These are phyloP conservation scores for Harpagifer antarcticus DNA, from an alignment of 2,797 vertebrate species.

Conservation along the genomic window DNA sequence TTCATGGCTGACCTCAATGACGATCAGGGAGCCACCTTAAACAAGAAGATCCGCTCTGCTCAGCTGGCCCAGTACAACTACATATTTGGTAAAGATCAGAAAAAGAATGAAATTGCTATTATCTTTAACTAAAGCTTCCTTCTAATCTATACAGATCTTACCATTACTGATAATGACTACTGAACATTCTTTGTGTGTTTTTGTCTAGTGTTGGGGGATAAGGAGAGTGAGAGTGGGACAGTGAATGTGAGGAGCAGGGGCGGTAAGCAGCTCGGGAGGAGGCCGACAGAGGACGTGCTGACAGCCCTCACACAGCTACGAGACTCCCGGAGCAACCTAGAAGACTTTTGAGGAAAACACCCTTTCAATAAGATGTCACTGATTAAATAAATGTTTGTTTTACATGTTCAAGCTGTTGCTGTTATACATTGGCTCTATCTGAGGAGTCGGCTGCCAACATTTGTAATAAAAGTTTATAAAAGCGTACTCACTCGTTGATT, in stretches of 20 bases:
- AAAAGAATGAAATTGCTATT: not conserved
- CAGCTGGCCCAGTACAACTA: conserved; percentile 94
- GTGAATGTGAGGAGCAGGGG: conserved; percentile 88
- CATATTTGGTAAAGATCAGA: conserved; percentile 88
- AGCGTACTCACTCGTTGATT: conserved; percentile 9
- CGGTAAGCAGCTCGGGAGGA: conserved; percentile 85
- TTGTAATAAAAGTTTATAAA: conserved; percentile 71
- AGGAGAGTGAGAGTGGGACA: conserved; percentile 82
- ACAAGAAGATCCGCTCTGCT: conserved; percentile 90
- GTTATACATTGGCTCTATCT: conserved; percentile 27
- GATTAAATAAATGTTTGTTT: conserved; percentile 39
- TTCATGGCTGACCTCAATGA: conserved; percentile 86
- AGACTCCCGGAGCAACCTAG: conserved; percentile 80
- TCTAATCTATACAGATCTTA: conserved; percentile 8
- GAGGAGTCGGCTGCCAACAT: conserved; percentile 21
- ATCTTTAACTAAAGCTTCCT: not conserved
- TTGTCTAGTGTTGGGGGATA: conserved; percentile 88
- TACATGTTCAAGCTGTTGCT: conserved; percentile 34
- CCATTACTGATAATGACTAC: conserved; percentile 6
- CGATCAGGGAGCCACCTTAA: conserved; percentile 86
- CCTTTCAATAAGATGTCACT: conserved; percentile 33
- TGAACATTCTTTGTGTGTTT: conserved; percentile 14
- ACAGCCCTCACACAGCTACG: conserved; percentile 81
- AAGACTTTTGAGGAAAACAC: conserved; percentile 81
- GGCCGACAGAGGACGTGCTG: conserved; percentile 75